Conservation (phyloP, 2,888 invertebrate genomes). For the Loripinus fragilis region DNA sequence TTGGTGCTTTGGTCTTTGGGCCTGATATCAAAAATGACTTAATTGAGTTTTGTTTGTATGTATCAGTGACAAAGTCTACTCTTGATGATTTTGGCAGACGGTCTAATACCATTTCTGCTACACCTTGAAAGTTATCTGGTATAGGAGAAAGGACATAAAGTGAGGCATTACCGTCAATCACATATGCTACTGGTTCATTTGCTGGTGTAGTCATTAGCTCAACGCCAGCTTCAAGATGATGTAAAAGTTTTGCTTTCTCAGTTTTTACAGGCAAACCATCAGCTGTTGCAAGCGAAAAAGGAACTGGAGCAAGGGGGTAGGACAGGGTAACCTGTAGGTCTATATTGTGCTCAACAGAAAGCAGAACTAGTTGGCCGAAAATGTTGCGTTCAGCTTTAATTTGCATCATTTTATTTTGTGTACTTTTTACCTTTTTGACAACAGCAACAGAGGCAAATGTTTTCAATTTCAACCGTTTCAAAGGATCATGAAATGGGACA, state of each 20-base stretch:
- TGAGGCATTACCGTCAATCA: neutral
- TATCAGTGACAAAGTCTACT: constrained; percentile 25
- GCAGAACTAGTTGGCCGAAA: no score
- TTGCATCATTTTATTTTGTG: no score
- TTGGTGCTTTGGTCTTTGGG: constrained; percentile 22
- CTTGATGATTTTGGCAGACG: no score
- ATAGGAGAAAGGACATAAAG: no score
- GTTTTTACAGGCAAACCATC: constrained; percentile 27
- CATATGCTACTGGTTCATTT: no score
- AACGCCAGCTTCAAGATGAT: neutral
- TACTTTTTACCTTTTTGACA: constrained; percentile 13
- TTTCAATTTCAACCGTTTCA: constrained; percentile 40
- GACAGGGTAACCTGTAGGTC: neutral
- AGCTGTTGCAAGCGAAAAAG: constrained; percentile 21
- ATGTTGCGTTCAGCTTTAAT: no score
- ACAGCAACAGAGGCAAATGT: constrained; percentile 36
- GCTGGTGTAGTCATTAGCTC: neutral
- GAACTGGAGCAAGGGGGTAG: neutral
- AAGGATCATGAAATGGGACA: constrained; percentile 19
- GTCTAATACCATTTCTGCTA: no score
- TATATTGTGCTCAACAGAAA: constrained; percentile 9
- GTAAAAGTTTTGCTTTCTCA: constrained; percentile 22
- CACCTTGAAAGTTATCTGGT: neutral
- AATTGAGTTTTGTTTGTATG: neutral
- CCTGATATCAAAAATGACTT: constrained; percentile 19